Evolutionary conservation across 2,888 invertebrate species (phyloP), one percentile per base, ranked within the genome.

Genomic region (Disparrhopalites patrizii): DNA sequence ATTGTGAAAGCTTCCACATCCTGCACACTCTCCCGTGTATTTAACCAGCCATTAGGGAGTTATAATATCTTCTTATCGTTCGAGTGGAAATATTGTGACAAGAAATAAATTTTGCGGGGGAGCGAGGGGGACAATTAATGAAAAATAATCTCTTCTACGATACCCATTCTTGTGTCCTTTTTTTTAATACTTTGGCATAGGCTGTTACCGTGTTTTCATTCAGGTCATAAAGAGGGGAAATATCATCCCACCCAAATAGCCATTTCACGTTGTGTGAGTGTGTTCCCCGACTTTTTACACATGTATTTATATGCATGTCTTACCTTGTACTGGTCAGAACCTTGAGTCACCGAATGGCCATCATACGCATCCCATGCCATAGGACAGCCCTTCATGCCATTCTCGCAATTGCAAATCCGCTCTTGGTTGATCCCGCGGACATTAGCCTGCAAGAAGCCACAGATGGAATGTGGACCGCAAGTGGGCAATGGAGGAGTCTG

Each of bases 301-400:
- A 15, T 36, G 36, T 36, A 15, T 36, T 7, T 36, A 36, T 36
- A 31, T 36, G 27, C 20, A 8, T 38, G 10, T 13, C 61, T 69
- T 70, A 78, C 77, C 76, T 77, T 77, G 67, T 78, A 78, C 68
- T 78, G 77, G 68, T 77, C 77, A 33, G 77, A 77, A 27, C 77
- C 77, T 69, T 77, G 77, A 1, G 74, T 73, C 20, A 77, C 70
- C 8, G 77, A 77, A 50, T 72, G 74, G 2, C 77, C 77, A 57
- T 77, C 77, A 38, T 70, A 65, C 4, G 71, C 60, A 67, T 77
- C 77, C 78, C 78, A 78, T 7, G 43, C 66, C 68, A 74, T 66
- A 2, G 76, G 76, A 58, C 78, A 78, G 1, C 63, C 47, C 8
- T 61, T 33, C 25, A 58, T 18, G 25, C 58, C 62, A 15, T 36